A percentile compares a stretch with the other conserved stretches of the same genome.
Evolutionary conservation across 2,888 invertebrate species (phyloP).

Genomic region (Ceraclea dissimilis): DNA sequence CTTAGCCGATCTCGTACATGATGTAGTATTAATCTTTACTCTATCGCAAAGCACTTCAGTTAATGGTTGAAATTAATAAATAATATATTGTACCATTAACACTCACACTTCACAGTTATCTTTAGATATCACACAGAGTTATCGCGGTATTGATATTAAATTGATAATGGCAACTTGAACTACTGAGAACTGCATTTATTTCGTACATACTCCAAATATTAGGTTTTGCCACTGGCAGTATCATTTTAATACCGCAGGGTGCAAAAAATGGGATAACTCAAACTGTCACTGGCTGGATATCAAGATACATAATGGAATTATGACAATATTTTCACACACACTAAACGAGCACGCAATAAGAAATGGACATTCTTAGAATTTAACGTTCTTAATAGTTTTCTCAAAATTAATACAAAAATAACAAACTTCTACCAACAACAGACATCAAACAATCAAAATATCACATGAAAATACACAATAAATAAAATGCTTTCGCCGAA

Average conservation of each 20-base stretch:
- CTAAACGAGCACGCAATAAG: neutral
- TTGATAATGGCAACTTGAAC: neutral
- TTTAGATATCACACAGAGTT: neutral
- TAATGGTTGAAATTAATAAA: neutral
- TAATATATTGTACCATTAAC: conserved; percentile 10
- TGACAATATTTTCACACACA: neutral
- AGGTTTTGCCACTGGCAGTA: neutral
- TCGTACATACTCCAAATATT: neutral
- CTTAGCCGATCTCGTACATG: conserved; percentile 20
- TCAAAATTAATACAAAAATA: neutral
- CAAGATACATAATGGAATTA: no score
- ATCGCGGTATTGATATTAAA: neutral
- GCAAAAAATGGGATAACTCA: neutral
- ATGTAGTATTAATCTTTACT: conserved; percentile 9
- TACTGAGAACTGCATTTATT: neutral
- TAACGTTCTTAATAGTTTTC: neutral
- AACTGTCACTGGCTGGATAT: neutral
- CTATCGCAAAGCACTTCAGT: neutral
- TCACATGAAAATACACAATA: conserved; percentile 10
- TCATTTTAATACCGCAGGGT: conserved; percentile 3
- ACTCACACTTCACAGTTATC: conserved; percentile 2
- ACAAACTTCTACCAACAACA: conserved; percentile 6
- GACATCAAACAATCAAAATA: conserved; percentile 12
- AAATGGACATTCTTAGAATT: neutral
- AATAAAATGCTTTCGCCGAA: conserved; percentile 17